These are phyloP conservation scores for Podarcis muralis DNA, from an alignment of 2,113 vertebrate genomes.

Conservation along the genomic window DNA sequence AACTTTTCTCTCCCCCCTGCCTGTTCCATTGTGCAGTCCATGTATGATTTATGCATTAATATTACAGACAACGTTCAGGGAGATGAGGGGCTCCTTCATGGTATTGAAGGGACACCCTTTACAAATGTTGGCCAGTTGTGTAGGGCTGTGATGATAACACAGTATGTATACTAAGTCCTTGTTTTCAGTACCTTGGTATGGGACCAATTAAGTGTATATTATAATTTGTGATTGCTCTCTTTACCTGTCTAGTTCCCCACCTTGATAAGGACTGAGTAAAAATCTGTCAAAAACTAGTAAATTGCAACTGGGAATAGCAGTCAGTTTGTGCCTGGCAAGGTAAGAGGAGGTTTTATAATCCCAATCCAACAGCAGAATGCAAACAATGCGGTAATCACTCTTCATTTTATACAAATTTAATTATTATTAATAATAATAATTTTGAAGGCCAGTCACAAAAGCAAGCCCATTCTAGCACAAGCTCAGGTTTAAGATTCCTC, in stretches of 20 bases:
- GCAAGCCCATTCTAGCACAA: slow-evolving; percentile 9
- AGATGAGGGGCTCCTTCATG: not conserved
- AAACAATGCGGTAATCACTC: not conserved
- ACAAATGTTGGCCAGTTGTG: not conserved
- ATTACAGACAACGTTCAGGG: not conserved
- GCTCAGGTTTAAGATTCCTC: slow-evolving; percentile 17
- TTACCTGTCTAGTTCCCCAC: not conserved
- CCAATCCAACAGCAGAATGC: not conserved
- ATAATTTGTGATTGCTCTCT: not conserved
- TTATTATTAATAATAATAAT: no score
- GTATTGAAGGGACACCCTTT: not conserved
- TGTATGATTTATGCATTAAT: not conserved
- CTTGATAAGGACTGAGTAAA: not conserved
- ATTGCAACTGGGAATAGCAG: slow-evolving; percentile 1
- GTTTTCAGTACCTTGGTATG: not conserved
- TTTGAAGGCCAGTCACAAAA: slow-evolving; percentile 22
- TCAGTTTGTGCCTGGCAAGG: not conserved
- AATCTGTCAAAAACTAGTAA: not conserved
- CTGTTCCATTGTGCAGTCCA: not conserved
- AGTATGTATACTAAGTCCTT: not conserved
- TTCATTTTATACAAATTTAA: not conserved
- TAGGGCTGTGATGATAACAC: not conserved
- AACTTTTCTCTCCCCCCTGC: no score
- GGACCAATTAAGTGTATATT: not conserved
- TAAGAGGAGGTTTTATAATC: not conserved